Percentiles rank a stretch among this genome's conserved stretches.
Evolutionary conservation across 2,113 vertebrate genomes (phyloP).

Genomic region (Taxidea taxus): DNA sequence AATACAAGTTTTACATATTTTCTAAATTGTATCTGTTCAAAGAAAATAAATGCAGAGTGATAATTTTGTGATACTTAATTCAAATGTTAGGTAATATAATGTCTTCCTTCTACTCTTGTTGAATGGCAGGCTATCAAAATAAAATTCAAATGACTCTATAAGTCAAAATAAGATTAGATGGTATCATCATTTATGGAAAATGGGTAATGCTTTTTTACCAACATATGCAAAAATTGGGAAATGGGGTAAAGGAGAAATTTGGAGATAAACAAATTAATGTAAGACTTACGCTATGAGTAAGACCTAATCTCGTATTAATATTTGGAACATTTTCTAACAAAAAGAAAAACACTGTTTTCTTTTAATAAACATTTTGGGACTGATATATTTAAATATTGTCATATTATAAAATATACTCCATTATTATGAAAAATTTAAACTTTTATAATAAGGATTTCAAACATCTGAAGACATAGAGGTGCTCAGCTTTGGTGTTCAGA

Average conservation of each 20-base stretch:
- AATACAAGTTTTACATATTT: background rate
- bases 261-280: conserved; percentile 36
- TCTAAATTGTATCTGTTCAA: conserved; percentile 38
- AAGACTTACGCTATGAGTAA: background rate
- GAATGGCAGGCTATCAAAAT: conserved; percentile 20
- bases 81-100: background rate
- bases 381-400: background rate
- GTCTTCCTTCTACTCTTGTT: background rate
- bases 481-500: conserved; percentile 36
- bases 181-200: background rate
- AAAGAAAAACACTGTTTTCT: conserved; percentile 21
- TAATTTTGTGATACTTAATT: background rate
- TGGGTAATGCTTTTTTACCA: conserved; percentile 20
- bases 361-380: conserved; percentile 12
- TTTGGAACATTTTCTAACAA: background rate
- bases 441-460: conserved; percentile 49
- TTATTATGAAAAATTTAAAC: background rate
- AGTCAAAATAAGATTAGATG: conserved; percentile 35
- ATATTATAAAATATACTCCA: conserved; percentile 6
- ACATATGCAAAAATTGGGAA: conserved; percentile 3
- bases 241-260: conserved; percentile 25
- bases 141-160: conserved; percentile 28
- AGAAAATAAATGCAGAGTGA: conserved; percentile 21
- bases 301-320: background rate
- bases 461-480: background rate